A percentile compares a stretch with the other conserved stretches of the same genome.
phyloP scores from a whole-genome alignment of 2,797 vertebrate genomes.

The Lates japonicus region DNA sequence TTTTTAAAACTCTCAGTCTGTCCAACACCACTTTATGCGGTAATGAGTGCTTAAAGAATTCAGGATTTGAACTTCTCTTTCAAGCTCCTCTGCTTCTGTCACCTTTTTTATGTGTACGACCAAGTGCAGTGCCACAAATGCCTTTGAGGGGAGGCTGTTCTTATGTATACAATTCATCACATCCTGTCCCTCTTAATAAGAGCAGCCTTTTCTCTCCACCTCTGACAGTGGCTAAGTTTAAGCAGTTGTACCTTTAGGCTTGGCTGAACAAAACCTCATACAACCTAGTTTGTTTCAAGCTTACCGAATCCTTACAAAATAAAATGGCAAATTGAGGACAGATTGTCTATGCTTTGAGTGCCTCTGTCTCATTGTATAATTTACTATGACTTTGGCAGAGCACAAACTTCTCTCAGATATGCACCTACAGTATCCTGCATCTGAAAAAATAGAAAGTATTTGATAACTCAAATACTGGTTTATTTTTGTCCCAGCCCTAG shows the following conservation, averaged over 20 bases:
- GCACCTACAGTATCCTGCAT: neutral
- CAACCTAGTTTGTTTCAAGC: too few relatives aligned
- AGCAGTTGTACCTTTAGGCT: neutral
- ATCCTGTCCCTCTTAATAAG: neutral
- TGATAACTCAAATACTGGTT: too few relatives aligned
- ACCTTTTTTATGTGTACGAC: neutral
- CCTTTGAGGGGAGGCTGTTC: neutral
- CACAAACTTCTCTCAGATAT: neutral
- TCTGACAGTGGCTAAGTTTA: neutral
- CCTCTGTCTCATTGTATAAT: neutral
- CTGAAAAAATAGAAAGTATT: neutral
- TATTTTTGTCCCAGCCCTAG: slow-evolving; percentile 28
- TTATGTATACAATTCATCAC: neutral
- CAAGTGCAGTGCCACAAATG: neutral
- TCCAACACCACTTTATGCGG: too few relatives aligned
- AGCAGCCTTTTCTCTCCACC: neutral
- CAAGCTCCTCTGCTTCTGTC: neutral
- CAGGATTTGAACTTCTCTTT: too few relatives aligned
- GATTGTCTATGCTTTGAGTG: neutral
- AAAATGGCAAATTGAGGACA: too few relatives aligned
- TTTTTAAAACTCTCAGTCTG: too few relatives aligned
- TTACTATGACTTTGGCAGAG: neutral
- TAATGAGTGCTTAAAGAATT: too few relatives aligned
- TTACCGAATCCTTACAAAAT: too few relatives aligned
- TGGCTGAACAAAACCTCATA: too few relatives aligned